These are phyloP conservation scores for Eupithecia pulchellata DNA, from an alignment of 2,888 invertebrate genomes.

Conservation along the genomic window DNA sequence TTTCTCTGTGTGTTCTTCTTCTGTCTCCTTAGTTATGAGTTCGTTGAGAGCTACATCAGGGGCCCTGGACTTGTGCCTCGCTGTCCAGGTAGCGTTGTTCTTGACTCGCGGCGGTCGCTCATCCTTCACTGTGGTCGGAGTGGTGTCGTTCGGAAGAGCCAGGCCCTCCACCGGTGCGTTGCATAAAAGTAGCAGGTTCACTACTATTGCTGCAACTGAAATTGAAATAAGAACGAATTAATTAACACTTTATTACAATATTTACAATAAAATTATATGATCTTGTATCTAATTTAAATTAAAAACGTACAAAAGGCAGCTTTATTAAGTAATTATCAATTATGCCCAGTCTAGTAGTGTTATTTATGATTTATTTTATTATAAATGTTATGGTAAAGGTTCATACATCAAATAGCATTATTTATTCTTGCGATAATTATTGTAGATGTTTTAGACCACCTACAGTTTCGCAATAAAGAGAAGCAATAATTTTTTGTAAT, in stretches of 20 bases:
- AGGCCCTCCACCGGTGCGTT: conserved; percentile 67
- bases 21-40: conserved; percentile 71
- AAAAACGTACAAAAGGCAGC: too few relatives aligned
- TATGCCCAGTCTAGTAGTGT: too few relatives aligned
- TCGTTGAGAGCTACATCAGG: conserved; percentile 75
- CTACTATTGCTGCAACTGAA: conserved; percentile 81
- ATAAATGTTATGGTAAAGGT: too few relatives aligned
- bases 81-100: conserved; percentile 58
- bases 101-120: conserved; percentile 59
- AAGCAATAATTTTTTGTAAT: too few relatives aligned
- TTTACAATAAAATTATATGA: too few relatives aligned
- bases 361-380: too few relatives aligned
- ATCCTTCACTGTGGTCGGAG: conserved; percentile 61
- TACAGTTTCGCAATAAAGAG: too few relatives aligned
- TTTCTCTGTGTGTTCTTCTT: conserved; percentile 76
- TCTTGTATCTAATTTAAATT: too few relatives aligned
- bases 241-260: background rate
- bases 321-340: too few relatives aligned
- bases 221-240: conserved; percentile 38
- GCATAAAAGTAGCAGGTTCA: conserved; percentile 76
- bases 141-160: conserved; percentile 67
- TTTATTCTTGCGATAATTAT: too few relatives aligned
- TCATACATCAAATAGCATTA: too few relatives aligned
- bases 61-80: conserved; percentile 59
- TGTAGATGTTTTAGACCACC: too few relatives aligned